Evolutionary conservation across 2,888 invertebrate genomes (phyloP).

Genomic region (Troglohyphantes excavatus): DNA sequence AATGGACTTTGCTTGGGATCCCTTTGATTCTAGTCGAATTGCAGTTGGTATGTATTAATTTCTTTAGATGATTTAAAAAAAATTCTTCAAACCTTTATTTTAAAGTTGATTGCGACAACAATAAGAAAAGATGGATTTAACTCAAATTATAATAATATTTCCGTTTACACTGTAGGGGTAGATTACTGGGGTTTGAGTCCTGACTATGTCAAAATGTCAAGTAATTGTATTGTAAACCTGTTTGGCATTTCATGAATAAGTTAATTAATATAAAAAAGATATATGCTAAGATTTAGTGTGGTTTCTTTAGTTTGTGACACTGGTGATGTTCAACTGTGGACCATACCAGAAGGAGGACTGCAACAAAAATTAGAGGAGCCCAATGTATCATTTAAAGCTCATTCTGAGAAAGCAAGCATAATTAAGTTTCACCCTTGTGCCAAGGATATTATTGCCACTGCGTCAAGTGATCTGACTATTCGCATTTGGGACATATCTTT

Average conservation of each 20-base stretch:
- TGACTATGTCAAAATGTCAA: too few relatives aligned
- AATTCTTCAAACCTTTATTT: too few relatives aligned
- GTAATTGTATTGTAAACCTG: too few relatives aligned
- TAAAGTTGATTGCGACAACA: too few relatives aligned
- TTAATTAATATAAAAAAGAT: too few relatives aligned
- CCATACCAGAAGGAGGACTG: constrained; percentile 88
- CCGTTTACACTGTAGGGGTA: too few relatives aligned
- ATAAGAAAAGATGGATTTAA: too few relatives aligned
- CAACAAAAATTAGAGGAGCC: constrained; percentile 91
- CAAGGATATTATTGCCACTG: constrained; percentile 91
- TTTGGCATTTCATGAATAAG: background rate
- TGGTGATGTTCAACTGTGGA: constrained; percentile 91
- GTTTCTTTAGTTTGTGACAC: constrained; percentile 90
- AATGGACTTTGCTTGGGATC: constrained; percentile 97
- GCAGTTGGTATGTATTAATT: constrained; percentile 86
- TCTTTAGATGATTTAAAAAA: too few relatives aligned
- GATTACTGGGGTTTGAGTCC: too few relatives aligned
- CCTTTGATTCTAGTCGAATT: constrained; percentile 90
- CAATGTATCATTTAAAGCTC: constrained; percentile 85
- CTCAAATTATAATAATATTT: too few relatives aligned
- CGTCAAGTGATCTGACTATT: constrained; percentile 94
- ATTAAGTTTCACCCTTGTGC: constrained; percentile 95
- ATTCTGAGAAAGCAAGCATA: constrained; percentile 95
- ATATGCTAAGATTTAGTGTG: background rate
- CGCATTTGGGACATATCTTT: constrained; percentile 90